These are phyloP conservation scores for Gallinago undulata DNA, from an alignment of 2,113 vertebrate genomes.

Conservation along the genomic window DNA sequence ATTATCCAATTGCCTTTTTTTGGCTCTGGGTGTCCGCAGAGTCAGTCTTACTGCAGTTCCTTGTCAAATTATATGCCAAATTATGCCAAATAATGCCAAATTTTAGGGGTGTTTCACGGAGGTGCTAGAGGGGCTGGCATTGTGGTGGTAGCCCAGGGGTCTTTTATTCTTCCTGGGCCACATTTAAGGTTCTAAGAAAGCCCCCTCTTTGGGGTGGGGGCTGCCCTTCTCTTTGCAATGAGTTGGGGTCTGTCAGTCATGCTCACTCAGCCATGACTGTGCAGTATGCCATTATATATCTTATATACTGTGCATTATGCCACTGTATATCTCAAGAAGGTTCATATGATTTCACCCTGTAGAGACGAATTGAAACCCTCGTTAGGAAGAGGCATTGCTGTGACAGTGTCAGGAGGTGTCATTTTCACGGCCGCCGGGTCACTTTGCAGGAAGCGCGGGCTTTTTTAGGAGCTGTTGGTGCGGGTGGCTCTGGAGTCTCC, in stretches of 20 bases:
- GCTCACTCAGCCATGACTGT: background rate
- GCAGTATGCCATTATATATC: background rate
- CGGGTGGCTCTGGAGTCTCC: too few species aligned
- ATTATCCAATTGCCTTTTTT: background rate
- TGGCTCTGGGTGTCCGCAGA: background rate
- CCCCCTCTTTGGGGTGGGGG: background rate
- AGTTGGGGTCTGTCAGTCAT: too few species aligned
- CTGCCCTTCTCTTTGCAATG: background rate
- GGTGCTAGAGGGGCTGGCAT: background rate
- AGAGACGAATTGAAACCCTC: too few species aligned
- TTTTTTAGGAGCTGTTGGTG: background rate
- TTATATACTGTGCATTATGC: too few species aligned
- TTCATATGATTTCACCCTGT: background rate
- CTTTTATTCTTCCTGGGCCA: background rate
- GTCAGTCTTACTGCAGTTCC: background rate
- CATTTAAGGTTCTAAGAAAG: background rate
- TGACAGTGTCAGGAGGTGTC: too few species aligned
- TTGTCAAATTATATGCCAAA: background rate
- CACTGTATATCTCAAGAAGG: too few species aligned
- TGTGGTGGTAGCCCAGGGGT: too few species aligned
- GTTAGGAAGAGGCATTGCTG: background rate
- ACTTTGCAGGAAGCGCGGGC: background rate
- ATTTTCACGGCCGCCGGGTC: background rate
- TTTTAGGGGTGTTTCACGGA: background rate
- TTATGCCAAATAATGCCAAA: background rate